phyloP scores from a whole-genome alignment of 92 coral and sea anemone genomes.

The Epizoanthus stellaris region DNA sequence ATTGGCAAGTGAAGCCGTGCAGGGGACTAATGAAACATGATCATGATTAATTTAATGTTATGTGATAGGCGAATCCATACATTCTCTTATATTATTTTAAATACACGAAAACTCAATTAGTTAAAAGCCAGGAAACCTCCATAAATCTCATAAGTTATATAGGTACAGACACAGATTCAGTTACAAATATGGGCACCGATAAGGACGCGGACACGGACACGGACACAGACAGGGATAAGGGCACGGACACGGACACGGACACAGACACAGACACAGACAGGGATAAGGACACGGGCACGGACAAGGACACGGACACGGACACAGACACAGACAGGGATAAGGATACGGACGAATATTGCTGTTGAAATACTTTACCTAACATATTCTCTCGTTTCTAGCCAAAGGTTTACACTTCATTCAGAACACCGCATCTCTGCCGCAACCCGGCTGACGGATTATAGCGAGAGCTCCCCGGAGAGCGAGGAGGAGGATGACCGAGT shows the following conservation, averaged over 20 bases:
- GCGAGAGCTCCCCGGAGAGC: slow-evolving; percentile 94
- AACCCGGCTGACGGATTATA: slow-evolving; percentile 64
- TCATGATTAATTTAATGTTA: too few relatives aligned
- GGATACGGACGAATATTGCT: not conserved
- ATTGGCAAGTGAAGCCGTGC: too few relatives aligned
- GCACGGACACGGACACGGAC: not conserved
- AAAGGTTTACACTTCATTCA: not conserved
- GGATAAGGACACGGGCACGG: not conserved
- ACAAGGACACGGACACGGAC: too few relatives aligned
- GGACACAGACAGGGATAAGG: not conserved
- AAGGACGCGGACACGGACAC: not conserved
- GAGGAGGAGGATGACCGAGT: slow-evolving; percentile 96
- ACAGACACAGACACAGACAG: not conserved
- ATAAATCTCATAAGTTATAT: too few relatives aligned
- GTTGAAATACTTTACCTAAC: not conserved
- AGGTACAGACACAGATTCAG: too few relatives aligned
- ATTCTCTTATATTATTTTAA: too few relatives aligned
- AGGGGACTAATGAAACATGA: too few relatives aligned
- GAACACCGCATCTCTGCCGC: slow-evolving; percentile 38
- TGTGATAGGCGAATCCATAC: too few relatives aligned
- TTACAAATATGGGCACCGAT: too few relatives aligned
- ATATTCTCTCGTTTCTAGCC: not conserved
- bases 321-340: too few relatives aligned
- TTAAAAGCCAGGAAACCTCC: too few relatives aligned
- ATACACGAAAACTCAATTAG: too few relatives aligned